These are phyloP conservation scores for Platichthys stellatus DNA, from an alignment of 2,113 vertebrate genomes.

Conservation along the genomic window DNA sequence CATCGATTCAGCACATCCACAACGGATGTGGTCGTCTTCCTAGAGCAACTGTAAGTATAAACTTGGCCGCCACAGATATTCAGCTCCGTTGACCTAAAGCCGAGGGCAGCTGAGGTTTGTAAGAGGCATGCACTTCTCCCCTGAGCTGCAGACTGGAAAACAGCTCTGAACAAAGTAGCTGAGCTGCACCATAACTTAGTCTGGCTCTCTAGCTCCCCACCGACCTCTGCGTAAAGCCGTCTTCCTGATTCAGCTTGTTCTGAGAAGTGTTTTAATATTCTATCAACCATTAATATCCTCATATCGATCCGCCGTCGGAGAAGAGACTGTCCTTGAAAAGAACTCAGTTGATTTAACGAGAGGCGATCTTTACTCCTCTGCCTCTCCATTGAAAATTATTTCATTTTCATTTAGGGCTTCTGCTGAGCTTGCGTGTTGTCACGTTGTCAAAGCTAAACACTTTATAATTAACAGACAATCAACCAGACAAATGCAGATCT, in stretches of 20 bases:
- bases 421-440: constrained; percentile 21
- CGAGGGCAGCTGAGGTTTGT: constrained; percentile 37
- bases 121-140: neutral
- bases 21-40: no score
- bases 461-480: neutral
- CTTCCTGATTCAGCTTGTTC: constrained; percentile 49
- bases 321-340: constrained; percentile 47
- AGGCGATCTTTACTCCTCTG: neutral
- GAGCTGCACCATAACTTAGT: constrained; percentile 29
- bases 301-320: constrained; percentile 49
- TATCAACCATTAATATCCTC: constrained; percentile 35
- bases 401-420: constrained; percentile 33
- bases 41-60: no score
- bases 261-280: constrained; percentile 43
- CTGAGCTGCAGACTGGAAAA: neutral
- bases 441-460: constrained; percentile 22
- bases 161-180: constrained; percentile 36
- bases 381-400: constrained; percentile 34
- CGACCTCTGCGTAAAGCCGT: constrained; percentile 24
- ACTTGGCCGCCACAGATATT: no score
- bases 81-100: neutral
- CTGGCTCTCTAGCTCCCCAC: constrained; percentile 4
- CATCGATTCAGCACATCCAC: no score
- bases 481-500: neutral
- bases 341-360: constrained; percentile 42